Evolutionary conservation across 2,113 vertebrate genomes (phyloP), one percentile per base, ranked within the genome.

Genomic region (Microtus pennsylvanicus): DNA sequence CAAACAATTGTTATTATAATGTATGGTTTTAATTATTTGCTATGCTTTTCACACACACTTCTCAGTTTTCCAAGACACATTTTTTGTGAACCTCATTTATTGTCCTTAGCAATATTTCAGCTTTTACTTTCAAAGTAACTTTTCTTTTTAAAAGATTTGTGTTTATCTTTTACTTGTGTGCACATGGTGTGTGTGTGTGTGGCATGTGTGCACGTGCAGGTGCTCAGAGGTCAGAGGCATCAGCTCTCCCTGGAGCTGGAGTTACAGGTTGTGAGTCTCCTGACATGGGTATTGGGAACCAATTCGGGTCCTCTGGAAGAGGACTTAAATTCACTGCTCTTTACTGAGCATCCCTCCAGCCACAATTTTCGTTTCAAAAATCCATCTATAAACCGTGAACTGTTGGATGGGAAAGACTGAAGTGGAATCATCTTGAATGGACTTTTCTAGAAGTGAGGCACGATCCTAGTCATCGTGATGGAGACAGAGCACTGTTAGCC

Each of bases 11-110:
- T 87, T 77, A 28, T n/a, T 65, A 1, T 70, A 38, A 17, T 67
- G n/a, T 97, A 5, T 93, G 76, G 63, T n/a, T 89, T 65, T 94
- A 74, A 63, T 90, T 94, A 55, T 72, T 82, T 83, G 55, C 2
- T n/a, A 24, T 91, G 2, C 91, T 55, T 96, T 90, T 87, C 35
- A 78, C 61, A 24, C n/a, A 19, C 13, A 63, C 2, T 38, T 10
- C 76, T 47, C 24, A 42, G 19, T 58, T 92, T 87, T 96, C 93
- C 89, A 86, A 91, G 65, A 33, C 81, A 81, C 50, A 80, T 92
- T 81, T 96, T 82, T 95, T 78, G 30, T 87, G 83, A 89, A 30
- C 38, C 17, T 58, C 1, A 24, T 85, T 93, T 63, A 87, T 94
- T 88, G 52, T 70, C 74, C 72, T 45, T 72, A 76, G 33, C 55